These are phyloP conservation scores for Pteropus alecto DNA, from an alignment of 2,113 vertebrate genomes.

Conservation along the genomic window DNA sequence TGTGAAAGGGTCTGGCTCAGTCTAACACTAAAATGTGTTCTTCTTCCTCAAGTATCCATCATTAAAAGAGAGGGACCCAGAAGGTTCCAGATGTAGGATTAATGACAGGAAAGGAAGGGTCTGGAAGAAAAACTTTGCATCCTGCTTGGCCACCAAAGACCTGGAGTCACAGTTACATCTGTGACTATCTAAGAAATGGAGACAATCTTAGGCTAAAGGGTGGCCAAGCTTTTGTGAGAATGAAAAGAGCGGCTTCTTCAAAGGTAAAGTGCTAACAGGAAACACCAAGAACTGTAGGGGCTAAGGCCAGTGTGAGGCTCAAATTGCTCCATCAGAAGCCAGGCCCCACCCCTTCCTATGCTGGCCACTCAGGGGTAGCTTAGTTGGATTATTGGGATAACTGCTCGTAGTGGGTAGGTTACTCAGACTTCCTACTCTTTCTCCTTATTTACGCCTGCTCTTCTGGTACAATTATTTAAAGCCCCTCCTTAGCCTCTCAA, in stretches of 20 bases:
- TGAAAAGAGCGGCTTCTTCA: not conserved
- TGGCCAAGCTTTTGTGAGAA: not conserved
- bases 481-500: not conserved
- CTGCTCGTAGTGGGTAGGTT: not conserved
- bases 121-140: not conserved
- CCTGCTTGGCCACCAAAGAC: not conserved
- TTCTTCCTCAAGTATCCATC: too few species aligned
- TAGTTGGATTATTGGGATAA: fast-evolving
- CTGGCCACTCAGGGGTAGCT: fast-evolving
- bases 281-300: not conserved
- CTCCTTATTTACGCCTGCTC: not conserved
- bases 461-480: not conserved
- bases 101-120: not conserved
- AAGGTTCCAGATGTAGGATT: not conserved
- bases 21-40: not conserved
- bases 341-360: too few species aligned
- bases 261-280: not conserved
- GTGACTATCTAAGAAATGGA: not conserved
- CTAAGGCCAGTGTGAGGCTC: not conserved
- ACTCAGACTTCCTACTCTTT: not conserved
- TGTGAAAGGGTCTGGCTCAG: not conserved
- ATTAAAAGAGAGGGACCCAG: not conserved
- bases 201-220: not conserved
- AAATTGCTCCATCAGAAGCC: not conserved
- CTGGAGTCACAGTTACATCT: not conserved